Conservation (phyloP, 2,113 vertebrate species). For the Balaeniceps rex region DNA sequence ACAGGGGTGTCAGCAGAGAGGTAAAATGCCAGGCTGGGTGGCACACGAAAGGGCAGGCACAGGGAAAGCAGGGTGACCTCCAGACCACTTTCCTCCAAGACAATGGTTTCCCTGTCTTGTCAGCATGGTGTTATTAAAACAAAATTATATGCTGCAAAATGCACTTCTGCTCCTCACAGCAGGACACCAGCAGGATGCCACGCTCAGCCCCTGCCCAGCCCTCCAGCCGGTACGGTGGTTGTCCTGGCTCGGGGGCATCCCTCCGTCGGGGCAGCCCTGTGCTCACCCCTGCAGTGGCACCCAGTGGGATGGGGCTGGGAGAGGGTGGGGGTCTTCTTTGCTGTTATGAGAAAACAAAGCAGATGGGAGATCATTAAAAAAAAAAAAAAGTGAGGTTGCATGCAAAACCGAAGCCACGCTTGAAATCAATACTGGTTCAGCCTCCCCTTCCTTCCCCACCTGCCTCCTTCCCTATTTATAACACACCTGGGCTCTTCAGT, state of each 20-base stretch:
- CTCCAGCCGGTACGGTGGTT: rapidly evolving
- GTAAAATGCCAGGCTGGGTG: neutral
- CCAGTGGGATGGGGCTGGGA: rapidly evolving
- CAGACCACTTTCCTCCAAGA: neutral
- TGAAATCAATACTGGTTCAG: neutral
- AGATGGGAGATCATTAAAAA: neutral
- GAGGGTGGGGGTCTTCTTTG: neutral
- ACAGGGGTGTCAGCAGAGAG: neutral
- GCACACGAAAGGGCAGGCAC: neutral
- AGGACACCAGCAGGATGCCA: neutral
- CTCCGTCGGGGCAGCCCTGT: rapidly evolving
- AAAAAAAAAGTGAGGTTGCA: neutral
- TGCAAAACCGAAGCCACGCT: neutral
- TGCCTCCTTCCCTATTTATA: neutral
- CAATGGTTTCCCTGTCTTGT: neutral
- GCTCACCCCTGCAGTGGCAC: no score
- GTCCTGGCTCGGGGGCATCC: rapidly evolving
- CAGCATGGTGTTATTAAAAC: neutral
- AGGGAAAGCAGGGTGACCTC: neutral
- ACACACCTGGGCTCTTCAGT: neutral
- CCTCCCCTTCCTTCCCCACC: neutral
- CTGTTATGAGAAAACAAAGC: neutral
- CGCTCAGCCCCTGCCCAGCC: rapidly evolving
- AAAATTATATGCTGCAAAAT: neutral
- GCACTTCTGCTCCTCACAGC: rapidly evolving